Evolutionary conservation across 2,797 vertebrate genomes (phyloP).

Genomic region (Champsocephalus gunnari): DNA sequence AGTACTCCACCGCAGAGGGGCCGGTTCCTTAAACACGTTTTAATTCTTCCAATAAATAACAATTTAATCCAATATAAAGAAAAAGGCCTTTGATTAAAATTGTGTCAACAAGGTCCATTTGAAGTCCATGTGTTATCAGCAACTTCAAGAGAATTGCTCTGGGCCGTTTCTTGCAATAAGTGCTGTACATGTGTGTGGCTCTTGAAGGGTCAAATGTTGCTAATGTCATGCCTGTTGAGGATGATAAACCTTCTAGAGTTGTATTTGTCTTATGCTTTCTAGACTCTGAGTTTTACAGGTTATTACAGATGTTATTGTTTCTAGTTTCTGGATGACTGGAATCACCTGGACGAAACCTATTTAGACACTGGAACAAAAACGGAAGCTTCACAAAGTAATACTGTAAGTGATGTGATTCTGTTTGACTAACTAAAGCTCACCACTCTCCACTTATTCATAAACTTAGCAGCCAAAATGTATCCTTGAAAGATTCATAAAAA

Average conservation of each 20-base stretch:
- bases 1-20: slow-evolving; percentile 38
- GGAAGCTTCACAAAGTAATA: not conserved
- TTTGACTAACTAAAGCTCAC: not conserved
- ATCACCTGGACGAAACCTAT: not conserved
- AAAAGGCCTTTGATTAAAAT: not conserved
- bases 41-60: slow-evolving; percentile 5
- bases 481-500: not conserved
- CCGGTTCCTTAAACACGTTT: slow-evolving; percentile 26
- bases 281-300: not conserved
- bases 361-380: not conserved
- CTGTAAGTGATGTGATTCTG: not conserved
- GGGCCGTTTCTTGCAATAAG: not conserved
- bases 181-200: not conserved
- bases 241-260: not conserved
- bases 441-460: not conserved
- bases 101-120: not conserved
- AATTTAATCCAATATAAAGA: not conserved
- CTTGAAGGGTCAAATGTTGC: not conserved
- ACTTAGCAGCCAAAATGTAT: not conserved
- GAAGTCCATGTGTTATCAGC: not conserved
- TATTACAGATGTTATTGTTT: not conserved
- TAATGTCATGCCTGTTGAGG: not conserved
- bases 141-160: not conserved
- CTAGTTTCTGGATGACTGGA: not conserved
- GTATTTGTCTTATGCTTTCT: not conserved